Percentiles rank a stretch among this genome's conserved stretches.
phyloP scores from a whole-genome alignment of 2,888 invertebrate species.

The Drosophila melanocephala region DNA sequence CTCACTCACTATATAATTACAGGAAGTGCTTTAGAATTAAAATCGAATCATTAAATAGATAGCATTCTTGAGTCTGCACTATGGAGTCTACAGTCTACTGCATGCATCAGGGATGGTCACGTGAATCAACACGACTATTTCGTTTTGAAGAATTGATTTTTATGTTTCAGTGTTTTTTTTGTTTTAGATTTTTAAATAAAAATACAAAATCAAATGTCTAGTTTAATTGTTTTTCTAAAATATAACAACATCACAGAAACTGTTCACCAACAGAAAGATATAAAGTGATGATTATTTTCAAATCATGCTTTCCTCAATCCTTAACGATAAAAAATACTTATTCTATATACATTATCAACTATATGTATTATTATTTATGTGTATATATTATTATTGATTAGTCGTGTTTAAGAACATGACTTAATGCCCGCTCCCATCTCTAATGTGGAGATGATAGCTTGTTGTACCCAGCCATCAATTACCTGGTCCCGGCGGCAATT shows the following conservation, averaged over 20 bases:
- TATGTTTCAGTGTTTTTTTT: too few relatives aligned
- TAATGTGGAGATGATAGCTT: slow-evolving; percentile 10
- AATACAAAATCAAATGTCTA: too few relatives aligned
- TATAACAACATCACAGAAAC: background rate
- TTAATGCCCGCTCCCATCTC: slow-evolving; percentile 21
- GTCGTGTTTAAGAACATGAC: background rate
- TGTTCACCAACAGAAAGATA: background rate
- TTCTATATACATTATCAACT: background rate
- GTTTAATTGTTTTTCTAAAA: too few relatives aligned
- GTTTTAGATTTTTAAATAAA: too few relatives aligned
- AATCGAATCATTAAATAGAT: slow-evolving; percentile 75
- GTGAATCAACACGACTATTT: background rate
- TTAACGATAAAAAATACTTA: background rate
- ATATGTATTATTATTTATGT: background rate
- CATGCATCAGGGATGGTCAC: slow-evolving; percentile 20
- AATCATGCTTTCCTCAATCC: background rate
- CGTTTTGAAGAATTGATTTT: rapidly evolving
- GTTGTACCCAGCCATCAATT: slow-evolving; percentile 39
- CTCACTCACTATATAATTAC: slow-evolving; percentile 60
- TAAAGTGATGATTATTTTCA: background rate
- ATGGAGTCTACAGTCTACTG: slow-evolving; percentile 13
- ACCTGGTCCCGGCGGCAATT: slow-evolving; percentile 40
- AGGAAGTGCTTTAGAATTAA: slow-evolving; percentile 74
- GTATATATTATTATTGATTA: background rate
- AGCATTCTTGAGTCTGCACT: slow-evolving; percentile 48